phyloP scores from a whole-genome alignment of 2,113 vertebrate genomes.

The Delphinapterus leucas region DNA sequence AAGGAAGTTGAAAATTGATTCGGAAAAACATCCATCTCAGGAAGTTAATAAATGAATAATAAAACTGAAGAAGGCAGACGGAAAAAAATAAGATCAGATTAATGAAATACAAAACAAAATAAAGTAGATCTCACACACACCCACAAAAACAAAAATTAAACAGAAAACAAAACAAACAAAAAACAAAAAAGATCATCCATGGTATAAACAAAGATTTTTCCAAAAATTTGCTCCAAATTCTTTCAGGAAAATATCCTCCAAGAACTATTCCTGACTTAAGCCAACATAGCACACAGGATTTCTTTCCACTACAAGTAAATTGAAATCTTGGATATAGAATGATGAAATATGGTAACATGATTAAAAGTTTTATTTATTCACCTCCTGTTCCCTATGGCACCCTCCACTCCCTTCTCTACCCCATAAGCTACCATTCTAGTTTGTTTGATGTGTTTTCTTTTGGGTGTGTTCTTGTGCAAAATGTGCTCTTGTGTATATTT shows the following conservation, averaged over 20 bases:
- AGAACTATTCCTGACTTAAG: neutral
- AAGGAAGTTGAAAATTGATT: neutral
- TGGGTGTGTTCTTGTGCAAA: neutral
- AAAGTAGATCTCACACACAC: neutral
- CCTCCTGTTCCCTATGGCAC: neutral
- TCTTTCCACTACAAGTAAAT: neutral
- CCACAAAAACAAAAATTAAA: neutral
- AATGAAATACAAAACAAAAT: neutral
- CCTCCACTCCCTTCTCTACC: neutral
- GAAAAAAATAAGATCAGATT: neutral
- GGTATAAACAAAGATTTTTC: no score
- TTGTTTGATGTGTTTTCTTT: neutral
- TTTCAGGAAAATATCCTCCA: neutral
- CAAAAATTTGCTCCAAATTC: neutral
- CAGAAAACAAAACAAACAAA: no score
- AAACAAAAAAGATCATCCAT: neutral
- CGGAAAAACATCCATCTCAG: neutral
- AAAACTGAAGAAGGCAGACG: neutral
- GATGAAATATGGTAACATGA: neutral
- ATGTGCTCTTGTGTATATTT: no score
- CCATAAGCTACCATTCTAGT: neutral
- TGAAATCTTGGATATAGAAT: neutral
- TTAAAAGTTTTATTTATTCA: neutral
- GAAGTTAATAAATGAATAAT: neutral
- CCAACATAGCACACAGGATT: neutral